phyloP scores from a whole-genome alignment of 2,888 invertebrate genomes.

The Heliconius charithonia region DNA sequence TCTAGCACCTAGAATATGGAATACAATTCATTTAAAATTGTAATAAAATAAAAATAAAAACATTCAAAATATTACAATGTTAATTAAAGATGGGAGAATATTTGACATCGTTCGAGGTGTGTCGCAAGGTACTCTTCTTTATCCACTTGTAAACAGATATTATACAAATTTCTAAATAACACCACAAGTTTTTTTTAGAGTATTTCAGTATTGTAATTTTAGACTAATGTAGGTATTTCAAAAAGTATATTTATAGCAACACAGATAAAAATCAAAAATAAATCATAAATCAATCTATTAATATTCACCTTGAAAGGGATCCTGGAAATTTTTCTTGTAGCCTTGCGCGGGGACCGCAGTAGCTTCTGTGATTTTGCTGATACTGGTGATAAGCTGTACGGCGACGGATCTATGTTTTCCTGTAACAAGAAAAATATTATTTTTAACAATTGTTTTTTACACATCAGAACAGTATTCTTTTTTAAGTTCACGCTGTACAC shows the following conservation, averaged over 20 bases:
- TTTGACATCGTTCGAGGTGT: neutral
- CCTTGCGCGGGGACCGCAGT: slow-evolving; percentile 96
- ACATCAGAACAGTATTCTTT: neutral
- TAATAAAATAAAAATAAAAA: neutral
- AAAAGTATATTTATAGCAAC: too few relatives aligned
- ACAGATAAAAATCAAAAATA: neutral
- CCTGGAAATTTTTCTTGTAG: slow-evolving; percentile 98
- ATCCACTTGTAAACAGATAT: too few relatives aligned
- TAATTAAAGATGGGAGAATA: neutral
- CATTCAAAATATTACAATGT: neutral
- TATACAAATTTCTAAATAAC: neutral
- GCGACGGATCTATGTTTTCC: slow-evolving; percentile 92
- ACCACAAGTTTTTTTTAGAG: neutral
- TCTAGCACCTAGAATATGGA: slow-evolving; percentile 86
- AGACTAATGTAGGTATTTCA: too few relatives aligned
- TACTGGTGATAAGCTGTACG: slow-evolving; percentile 97
- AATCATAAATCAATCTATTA: neutral
- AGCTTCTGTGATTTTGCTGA: slow-evolving; percentile 97
- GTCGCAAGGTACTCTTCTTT: neutral
- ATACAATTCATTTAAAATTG: slow-evolving; percentile 57
- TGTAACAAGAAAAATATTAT: slow-evolving; percentile 69
- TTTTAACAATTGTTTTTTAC: neutral
- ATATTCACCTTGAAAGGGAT: slow-evolving; percentile 93
- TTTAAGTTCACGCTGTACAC: too few relatives aligned
- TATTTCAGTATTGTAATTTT: too few relatives aligned